Percentiles rank a stretch among this genome's conserved stretches.
Evolutionary conservation across 2,888 invertebrate genomes (phyloP).

Genomic region (Ypsolopha sequella): DNA sequence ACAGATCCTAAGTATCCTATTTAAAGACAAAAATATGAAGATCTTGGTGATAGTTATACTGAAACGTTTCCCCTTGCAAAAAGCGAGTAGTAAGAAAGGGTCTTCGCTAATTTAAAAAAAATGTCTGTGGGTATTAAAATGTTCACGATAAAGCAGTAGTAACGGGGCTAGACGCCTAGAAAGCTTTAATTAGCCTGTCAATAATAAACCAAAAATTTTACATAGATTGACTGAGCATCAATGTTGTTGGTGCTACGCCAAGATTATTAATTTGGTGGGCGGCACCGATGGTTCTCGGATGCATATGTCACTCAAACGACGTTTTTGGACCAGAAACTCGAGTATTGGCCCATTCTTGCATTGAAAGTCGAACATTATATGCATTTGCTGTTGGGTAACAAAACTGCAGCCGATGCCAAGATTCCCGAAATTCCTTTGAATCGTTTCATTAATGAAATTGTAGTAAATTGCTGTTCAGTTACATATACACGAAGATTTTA

Average conservation of each 20-base stretch:
- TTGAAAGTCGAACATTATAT: background rate
- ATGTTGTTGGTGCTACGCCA: slow-evolving; percentile 35
- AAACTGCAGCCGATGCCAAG: background rate
- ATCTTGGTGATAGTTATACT: no score
- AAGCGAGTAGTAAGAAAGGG: no score
- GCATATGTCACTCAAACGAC: slow-evolving; percentile 3
- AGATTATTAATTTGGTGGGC: slow-evolving; percentile 39
- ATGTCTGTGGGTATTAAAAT: no score
- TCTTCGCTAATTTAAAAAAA: no score
- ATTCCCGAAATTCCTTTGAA: background rate
- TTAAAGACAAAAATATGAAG: no score
- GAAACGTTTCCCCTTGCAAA: no score
- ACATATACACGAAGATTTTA: background rate
- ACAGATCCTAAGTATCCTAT: background rate
- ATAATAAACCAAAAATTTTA: background rate
- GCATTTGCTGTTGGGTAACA: background rate
- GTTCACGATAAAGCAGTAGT: no score
- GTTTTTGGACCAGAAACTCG: background rate
- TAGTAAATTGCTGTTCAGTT: background rate
- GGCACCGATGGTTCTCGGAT: slow-evolving; percentile 14
- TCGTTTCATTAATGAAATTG: background rate
- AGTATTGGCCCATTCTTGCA: background rate
- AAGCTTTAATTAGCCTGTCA: background rate
- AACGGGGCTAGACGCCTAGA: no score
- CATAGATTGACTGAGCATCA: background rate